Base-by-base conservation (phyloP, 2,113 vertebrate species). In the Nesoenas mayeri region DNA sequence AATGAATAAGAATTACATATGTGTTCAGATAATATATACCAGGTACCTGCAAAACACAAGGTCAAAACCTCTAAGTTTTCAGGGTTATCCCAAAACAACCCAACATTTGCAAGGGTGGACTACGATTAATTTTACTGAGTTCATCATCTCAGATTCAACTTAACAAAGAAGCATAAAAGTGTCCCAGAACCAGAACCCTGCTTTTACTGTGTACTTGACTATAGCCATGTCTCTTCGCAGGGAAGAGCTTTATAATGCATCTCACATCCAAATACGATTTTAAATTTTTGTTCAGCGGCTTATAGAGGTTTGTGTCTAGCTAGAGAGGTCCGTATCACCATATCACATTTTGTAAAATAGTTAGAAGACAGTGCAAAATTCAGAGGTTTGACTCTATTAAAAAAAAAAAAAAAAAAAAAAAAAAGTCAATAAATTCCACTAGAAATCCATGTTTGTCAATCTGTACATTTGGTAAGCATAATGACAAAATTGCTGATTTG, bases 361-460 rank as follows among this genome's bases (percentile, higher is more conserved):
- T 62, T 34, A 88, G 82, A 95, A 34, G 65, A 77, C 53, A 88
- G n/a, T 36, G 64, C 14, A 79, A 75, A 83, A 71, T 54, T 84
- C 51, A 74, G 50, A 89, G 69, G 53, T 89, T 40, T 89, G 8
- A 42, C 26, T 73, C 18, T 79, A 29, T 66, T 15, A 8, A 70
- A 79, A 77, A 78, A 58, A 29, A 50, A 42, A n/a, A n/a, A n/a
- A 42, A 40, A 11, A 40, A 40, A 42, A 42, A 15, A 47, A 25
- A 20, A 60, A 61, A 95, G 64, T 53, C 88, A 95, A 92, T 94
- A 95, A 92, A 97, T 89, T 93, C 51, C 79, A 85, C 91, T 20
- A 93, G 47, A 93, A 94, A 92, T 95, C 66, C 31, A 40, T 94
- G 79, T 95, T 93, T 96, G 72, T 94, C 96, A 88, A 95, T 96